Evolutionary conservation across 2,113 vertebrate species (phyloP).

Genomic region (Redunca redunca): DNA sequence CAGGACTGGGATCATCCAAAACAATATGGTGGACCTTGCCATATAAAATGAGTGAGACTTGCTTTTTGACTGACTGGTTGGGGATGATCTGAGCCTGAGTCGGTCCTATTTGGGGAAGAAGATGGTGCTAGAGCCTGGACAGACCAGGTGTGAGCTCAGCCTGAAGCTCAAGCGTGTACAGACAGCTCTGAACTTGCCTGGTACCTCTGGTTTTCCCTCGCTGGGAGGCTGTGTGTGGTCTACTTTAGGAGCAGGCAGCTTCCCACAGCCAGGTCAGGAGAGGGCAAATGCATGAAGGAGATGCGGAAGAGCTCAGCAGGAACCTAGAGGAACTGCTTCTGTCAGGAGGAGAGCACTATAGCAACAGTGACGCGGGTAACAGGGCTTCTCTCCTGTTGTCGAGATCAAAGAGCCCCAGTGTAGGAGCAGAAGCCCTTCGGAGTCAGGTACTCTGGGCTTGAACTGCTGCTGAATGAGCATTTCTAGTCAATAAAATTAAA

Average conservation of each 20-base stretch:
- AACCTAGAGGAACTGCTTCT: neutral
- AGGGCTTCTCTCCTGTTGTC: neutral
- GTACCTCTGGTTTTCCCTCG: neutral
- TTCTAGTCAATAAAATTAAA: neutral
- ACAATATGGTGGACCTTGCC: neutral
- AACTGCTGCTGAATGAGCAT: neutral
- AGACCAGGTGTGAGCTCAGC: neutral
- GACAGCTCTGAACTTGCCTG: neutral
- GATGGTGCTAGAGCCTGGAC: no score
- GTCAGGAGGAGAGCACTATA: neutral
- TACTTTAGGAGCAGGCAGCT: neutral
- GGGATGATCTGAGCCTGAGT: neutral
- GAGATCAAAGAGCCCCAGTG: fast-evolving
- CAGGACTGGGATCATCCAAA: neutral
- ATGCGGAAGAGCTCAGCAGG: fast-evolving
- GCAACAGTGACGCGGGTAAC: neutral
- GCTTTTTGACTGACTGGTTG: neutral
- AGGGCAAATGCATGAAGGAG: neutral
- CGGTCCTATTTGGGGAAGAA: neutral
- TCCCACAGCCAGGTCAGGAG: neutral
- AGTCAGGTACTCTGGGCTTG: neutral
- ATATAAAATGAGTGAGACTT: neutral
- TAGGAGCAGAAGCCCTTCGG: neutral
- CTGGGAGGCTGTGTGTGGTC: neutral
- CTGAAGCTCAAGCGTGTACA: fast-evolving